phyloP scores from a whole-genome alignment of 1,140 invertebrate genomes.

The Armadillidium nasatum region DNA sequence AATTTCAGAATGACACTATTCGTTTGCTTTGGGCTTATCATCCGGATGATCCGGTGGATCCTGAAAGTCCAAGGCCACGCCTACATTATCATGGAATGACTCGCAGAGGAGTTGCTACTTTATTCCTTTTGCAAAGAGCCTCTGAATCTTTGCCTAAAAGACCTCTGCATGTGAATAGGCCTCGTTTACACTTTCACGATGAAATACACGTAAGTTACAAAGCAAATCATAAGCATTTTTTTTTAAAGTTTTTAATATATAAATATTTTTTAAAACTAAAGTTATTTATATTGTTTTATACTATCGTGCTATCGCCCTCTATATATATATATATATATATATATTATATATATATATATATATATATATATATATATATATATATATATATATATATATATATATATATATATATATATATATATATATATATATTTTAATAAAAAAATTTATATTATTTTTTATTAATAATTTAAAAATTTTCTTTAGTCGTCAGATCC shows the following conservation, averaged over 20 bases:
- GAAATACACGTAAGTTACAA: neutral
- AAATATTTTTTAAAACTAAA: too few species aligned
- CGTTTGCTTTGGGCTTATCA: slow-evolving; percentile 46
- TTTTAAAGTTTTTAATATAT: too few species aligned
- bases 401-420: too few species aligned
- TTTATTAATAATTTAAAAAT: neutral
- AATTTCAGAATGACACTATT: slow-evolving; percentile 45
- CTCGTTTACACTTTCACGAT: neutral
- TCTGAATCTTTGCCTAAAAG: neutral
- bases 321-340: too few species aligned
- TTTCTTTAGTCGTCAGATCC: neutral
- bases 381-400: too few species aligned
- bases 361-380: too few species aligned
- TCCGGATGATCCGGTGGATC: slow-evolving; percentile 45
- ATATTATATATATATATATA: too few species aligned
- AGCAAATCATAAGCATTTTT: neutral
- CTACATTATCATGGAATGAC: slow-evolving; percentile 37
- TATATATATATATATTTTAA: too few species aligned
- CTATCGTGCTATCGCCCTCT: too few species aligned
- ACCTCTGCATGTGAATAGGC: neutral
- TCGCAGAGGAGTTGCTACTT: slow-evolving; percentile 36
- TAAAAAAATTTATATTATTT: too few species aligned
- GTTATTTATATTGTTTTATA: too few species aligned
- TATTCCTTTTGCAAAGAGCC: slow-evolving; percentile 39
- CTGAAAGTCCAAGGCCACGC: slow-evolving; percentile 44